Base-by-base conservation (phyloP, 2,797 vertebrate genomes). In the Muscicapa striata region DNA sequence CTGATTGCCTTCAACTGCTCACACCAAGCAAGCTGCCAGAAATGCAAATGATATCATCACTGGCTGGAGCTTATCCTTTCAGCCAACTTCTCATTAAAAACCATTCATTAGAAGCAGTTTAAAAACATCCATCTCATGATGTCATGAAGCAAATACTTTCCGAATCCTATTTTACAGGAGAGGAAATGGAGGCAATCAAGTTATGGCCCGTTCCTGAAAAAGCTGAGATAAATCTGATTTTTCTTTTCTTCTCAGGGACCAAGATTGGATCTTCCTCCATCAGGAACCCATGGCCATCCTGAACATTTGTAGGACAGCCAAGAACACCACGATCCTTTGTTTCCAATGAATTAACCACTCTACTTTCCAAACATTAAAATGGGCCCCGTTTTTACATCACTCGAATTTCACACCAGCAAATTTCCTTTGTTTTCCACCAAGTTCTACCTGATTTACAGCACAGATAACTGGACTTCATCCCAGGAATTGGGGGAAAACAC, bases 71-170 rank as follows among this genome's bases (percentile, higher is more conserved):
- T 87, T 55, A 14, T 16, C 87, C 91, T 61, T 73, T 10, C 87
- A 81, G 90, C 95, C 95, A 94, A 20, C 83, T 66, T 76, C 62
- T 96, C 95, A 86, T 94, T 94, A 94, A 95, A 89, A 91, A 79
- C 55, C 83, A 4, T 69, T 91, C 83, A 45, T 93, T 90, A 91
- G 51, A 59, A 21, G 66, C 26, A 59, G 86, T 92, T 96, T 52
- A 17, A 75, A 95, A 93, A 75, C 82, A 84, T 59, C 75, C n/a
- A 70, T 57, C 70, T 88, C 59, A 27, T 91, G 93, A 90, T 84
- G 91, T 82, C 94, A 91, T 61, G 78, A 58, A 12, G 79, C 1
- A 10, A 91, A 94, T 96, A 61, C 87, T 95, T 96, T 90, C 93
- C 87, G 32, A 89, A 34, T 88, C 59, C 85, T 6, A n/a, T 84